Evolutionary conservation across 2,113 vertebrate genomes (phyloP).

Genomic region (Balaeniceps rex): DNA sequence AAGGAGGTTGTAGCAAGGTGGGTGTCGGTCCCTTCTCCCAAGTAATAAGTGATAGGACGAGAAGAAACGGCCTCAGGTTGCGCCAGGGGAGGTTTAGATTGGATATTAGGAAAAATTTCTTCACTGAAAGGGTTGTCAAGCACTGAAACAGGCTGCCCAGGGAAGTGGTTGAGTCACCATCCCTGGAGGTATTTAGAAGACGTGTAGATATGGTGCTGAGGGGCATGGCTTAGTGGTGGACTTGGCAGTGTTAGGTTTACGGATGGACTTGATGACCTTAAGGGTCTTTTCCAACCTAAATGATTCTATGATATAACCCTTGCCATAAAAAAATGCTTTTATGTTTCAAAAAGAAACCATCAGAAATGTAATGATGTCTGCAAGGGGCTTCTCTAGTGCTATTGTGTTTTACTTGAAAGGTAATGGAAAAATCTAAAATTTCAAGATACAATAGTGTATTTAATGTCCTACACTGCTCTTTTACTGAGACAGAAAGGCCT

Average conservation of each 20-base stretch:
- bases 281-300: not conserved
- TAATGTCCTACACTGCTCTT: not conserved
- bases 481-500: not conserved
- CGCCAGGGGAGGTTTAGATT: too few species aligned
- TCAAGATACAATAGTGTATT: not conserved
- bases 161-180: not conserved
- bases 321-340: not conserved
- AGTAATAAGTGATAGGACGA: too few species aligned
- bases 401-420: not conserved
- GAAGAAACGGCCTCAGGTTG: too few species aligned
- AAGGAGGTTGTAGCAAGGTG: too few species aligned
- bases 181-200: not conserved
- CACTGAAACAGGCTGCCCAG: too few species aligned
- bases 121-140: too few species aligned
- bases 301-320: not conserved
- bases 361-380: not conserved
- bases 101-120: too few species aligned
- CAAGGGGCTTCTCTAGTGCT: not conserved
- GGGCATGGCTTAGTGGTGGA: not conserved
- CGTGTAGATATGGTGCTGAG: not conserved
- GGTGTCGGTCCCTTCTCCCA: too few species aligned
- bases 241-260: not conserved
- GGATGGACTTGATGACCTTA: not conserved
- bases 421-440: not conserved
- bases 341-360: not conserved